A percentile compares a stretch with the other conserved stretches of the same genome.
Conservation (phyloP, 1,140 invertebrate genomes). For the Druon quercuslanigerum region DNA sequence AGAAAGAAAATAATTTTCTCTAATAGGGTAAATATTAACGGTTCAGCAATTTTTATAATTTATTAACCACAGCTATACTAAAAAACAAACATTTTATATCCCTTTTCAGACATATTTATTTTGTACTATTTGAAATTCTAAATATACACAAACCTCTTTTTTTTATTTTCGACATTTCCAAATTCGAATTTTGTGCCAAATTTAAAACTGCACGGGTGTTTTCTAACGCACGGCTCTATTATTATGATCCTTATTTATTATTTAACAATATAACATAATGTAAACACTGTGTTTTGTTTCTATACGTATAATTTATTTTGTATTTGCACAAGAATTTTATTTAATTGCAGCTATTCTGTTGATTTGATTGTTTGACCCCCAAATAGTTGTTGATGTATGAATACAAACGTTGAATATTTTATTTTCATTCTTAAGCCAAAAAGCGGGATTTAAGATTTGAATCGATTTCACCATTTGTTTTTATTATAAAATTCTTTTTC, state of each 20-base stretch:
- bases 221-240: slow-evolving; percentile 13
- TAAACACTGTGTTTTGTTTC: background rate
- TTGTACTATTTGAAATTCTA: too few species aligned
- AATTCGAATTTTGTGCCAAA: background rate
- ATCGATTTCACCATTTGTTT: too few species aligned
- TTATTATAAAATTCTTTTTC: too few species aligned
- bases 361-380: background rate
- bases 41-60: slow-evolving; percentile 23
- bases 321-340: background rate
- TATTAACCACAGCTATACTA: background rate
- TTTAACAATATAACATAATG: slow-evolving; percentile 3
- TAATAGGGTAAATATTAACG: slow-evolving; percentile 24
- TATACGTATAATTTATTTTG: background rate
- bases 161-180: background rate
- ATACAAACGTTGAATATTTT: slow-evolving; percentile 8
- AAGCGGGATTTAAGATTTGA: too few species aligned
- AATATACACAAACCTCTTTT: background rate
- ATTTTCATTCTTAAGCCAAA: background rate
- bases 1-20: slow-evolving; percentile 16
- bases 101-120: too few species aligned
- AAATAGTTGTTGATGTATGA: background rate
- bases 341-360: background rate
- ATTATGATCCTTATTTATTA: too few species aligned
- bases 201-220: slow-evolving; percentile 17
- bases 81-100: background rate